Evolutionary conservation across 2,888 invertebrate genomes (phyloP).

Genomic region (Tricholauxania praeusta): DNA sequence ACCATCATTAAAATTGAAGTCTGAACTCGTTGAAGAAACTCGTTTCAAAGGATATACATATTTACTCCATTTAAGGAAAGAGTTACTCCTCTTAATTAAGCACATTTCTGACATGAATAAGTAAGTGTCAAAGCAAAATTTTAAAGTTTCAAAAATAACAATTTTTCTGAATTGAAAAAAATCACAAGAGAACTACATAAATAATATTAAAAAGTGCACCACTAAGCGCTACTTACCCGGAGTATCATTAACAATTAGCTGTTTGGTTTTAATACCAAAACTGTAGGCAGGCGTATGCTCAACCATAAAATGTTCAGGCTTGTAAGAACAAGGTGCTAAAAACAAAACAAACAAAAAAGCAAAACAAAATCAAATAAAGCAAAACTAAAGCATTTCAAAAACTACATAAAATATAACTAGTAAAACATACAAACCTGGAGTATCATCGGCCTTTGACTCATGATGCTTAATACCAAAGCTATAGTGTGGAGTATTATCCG

Average conservation of each 20-base stretch:
- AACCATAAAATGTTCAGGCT: constrained; percentile 69
- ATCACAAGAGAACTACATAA: neutral
- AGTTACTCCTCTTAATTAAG: no score
- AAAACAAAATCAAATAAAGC: neutral
- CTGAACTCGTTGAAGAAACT: no score
- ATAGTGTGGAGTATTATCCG: constrained; percentile 63
- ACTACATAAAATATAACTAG: neutral
- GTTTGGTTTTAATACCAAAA: constrained; percentile 78
- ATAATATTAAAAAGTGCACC: neutral
- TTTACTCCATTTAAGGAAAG: no score
- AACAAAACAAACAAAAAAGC: constrained; percentile 36
- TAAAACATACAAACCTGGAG: constrained; percentile 59
- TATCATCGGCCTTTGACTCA: constrained; percentile 56
- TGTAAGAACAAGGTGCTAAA: constrained; percentile 71
- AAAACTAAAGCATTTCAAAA: constrained; percentile 13
- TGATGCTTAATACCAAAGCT: constrained; percentile 70
- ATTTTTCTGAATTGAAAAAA: no score
- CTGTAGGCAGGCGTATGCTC: constrained; percentile 77
- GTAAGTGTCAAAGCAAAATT: no score
- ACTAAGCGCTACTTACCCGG: constrained; percentile 65
- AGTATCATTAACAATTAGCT: constrained; percentile 71
- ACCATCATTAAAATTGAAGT: no score
- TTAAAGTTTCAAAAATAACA: no score
- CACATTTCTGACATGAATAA: no score
- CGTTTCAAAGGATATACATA: no score